A percentile compares a stretch with the other conserved stretches of the same genome.
phyloP scores from a whole-genome alignment of 2,888 invertebrate genomes.

The Agonopterix subpropinquella region DNA sequence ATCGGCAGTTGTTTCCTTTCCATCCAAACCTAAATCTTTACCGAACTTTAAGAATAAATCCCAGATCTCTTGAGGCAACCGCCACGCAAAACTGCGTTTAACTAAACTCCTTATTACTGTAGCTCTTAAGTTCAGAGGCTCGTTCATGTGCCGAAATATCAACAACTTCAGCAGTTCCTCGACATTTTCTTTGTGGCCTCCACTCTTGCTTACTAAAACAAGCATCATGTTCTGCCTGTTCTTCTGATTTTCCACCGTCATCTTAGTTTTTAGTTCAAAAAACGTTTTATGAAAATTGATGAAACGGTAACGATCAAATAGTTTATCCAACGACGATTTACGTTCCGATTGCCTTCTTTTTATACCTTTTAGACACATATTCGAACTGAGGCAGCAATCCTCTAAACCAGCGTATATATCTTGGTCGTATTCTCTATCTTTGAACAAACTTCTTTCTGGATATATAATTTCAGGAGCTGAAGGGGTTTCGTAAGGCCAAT shows the following conservation, averaged over 20 bases:
- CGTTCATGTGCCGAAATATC: conserved; percentile 34
- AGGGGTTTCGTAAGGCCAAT: conserved; percentile 30
- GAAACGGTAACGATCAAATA: conserved; percentile 48
- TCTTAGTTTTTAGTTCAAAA: conserved; percentile 34
- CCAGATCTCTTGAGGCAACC: conserved; percentile 38
- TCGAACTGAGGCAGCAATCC: not conserved
- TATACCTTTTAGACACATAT: not conserved
- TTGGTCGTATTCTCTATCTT: conserved; percentile 11
- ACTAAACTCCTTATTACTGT: conserved; percentile 49
- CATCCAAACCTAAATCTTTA: conserved; percentile 45
- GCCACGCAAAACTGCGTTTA: conserved; percentile 45
- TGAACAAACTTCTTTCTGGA: conserved; percentile 14
- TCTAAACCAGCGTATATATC: not conserved
- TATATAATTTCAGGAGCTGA: conserved; percentile 5
- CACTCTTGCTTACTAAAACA: conserved; percentile 53
- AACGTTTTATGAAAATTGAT: conserved; percentile 38
- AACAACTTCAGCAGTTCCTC: conserved; percentile 33
- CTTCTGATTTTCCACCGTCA: conserved; percentile 34
- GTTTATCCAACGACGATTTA: conserved; percentile 30
- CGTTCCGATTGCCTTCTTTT: not conserved
- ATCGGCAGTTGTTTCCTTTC: conserved; percentile 24
- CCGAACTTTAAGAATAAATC: conserved; percentile 34
- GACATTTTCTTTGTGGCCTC: conserved; percentile 33
- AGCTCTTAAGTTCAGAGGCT: conserved; percentile 42
- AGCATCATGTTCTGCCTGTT: conserved; percentile 47